phyloP scores from a whole-genome alignment of 2,113 vertebrate species.

The Hiodon alosoides region DNA sequence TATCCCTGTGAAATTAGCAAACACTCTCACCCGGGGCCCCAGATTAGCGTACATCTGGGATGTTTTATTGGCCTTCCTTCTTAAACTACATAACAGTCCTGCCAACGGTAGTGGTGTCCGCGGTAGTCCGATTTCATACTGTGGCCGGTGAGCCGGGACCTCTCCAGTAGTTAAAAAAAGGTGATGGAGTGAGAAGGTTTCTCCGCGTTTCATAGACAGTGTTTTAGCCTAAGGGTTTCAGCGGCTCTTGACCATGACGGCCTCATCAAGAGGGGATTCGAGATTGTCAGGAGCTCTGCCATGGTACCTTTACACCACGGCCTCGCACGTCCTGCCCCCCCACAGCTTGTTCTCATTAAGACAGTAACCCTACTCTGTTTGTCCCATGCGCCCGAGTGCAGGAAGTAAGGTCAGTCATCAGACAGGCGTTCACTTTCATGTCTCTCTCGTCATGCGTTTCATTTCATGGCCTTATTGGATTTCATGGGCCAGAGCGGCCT shows the following conservation, averaged over 20 bases:
- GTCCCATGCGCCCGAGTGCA: conserved; percentile 30
- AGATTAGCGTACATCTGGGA: not conserved
- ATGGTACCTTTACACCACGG: not conserved
- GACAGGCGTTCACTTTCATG: conserved; percentile 35
- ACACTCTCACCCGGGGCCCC: not conserved
- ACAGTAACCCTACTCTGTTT: conserved; percentile 37
- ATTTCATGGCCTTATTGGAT: conserved; percentile 49
- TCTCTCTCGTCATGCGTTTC: conserved; percentile 38
- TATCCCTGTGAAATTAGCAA: conserved; percentile 1
- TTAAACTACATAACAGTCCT: not conserved
- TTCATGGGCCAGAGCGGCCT: conserved; percentile 46
- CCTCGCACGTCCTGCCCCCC: not conserved
- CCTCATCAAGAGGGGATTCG: too few species aligned
- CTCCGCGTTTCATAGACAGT: not conserved
- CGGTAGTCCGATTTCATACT: conserved; percentile 8
- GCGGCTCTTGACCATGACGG: too few species aligned
- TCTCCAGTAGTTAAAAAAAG: not conserved
- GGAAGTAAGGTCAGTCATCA: conserved; percentile 49
- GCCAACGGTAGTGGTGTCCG: not conserved
- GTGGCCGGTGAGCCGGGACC: conserved; percentile 4
- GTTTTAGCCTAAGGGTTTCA: not conserved
- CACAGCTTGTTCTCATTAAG: conserved; percentile 25
- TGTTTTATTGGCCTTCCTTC: not conserved
- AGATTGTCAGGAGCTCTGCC: not conserved
- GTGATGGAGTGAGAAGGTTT: not conserved